These are phyloP conservation scores for Agrotis puta DNA, from an alignment of 2,888 invertebrate species.

Conservation along the genomic window DNA sequence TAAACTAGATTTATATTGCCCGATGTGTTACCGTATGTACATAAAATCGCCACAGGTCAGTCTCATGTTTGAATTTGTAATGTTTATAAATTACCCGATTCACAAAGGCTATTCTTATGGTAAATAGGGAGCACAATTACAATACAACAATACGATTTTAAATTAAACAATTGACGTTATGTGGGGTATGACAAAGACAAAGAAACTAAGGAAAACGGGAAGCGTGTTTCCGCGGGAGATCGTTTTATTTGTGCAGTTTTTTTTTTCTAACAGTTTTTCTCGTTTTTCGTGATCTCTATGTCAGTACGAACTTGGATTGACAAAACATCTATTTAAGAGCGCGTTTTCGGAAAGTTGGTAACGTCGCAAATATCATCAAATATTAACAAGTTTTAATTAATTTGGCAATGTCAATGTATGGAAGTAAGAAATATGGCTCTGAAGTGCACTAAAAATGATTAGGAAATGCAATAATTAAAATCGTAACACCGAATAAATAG, in stretches of 20 bases:
- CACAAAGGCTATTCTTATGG: conserved; percentile 66
- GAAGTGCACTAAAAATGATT: too few species aligned
- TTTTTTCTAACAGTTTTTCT: background rate
- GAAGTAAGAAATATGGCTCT: too few species aligned
- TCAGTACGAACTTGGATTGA: background rate
- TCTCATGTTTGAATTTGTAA: conserved; percentile 62
- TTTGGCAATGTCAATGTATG: too few species aligned
- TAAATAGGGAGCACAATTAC: conserved; percentile 61
- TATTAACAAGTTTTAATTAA: too few species aligned
- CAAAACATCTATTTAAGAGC: too few species aligned
- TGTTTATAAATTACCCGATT: conserved; percentile 66
- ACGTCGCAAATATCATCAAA: too few species aligned
- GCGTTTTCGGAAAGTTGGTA: too few species aligned
- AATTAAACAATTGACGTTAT: conserved; percentile 66
- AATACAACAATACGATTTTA: conserved; percentile 67
- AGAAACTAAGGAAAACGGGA: conserved; percentile 47
- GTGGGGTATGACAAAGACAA: conserved; percentile 54
- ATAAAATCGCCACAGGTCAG: conserved; percentile 60
- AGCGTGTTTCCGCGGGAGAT: conserved; percentile 21
- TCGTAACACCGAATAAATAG: too few species aligned
- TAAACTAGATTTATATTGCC: too few species aligned
- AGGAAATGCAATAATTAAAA: too few species aligned
- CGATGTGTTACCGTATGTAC: conserved; percentile 24
- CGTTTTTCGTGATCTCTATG: background rate
- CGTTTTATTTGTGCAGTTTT: conserved; percentile 24